Evolutionary conservation across 2,113 vertebrate genomes (phyloP).

Genomic region (Aptenodytes patagonicus): DNA sequence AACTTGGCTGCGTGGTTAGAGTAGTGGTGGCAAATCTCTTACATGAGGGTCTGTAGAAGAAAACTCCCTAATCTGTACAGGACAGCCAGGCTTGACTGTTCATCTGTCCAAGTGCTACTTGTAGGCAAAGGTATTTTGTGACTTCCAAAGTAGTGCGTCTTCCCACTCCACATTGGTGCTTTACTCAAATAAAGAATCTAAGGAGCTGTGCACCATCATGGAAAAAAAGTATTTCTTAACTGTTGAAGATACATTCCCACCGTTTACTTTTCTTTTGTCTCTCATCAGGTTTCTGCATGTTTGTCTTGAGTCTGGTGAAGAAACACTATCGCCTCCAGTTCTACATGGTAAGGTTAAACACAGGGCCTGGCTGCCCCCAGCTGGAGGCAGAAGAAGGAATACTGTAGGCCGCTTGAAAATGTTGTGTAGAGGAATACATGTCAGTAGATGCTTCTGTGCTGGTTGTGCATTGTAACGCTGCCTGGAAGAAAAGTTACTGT

Average conservation of each 20-base stretch:
- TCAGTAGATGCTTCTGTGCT: background rate
- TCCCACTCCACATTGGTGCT: background rate
- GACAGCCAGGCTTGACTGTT: background rate
- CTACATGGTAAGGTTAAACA: conserved; percentile 88
- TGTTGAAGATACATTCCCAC: background rate
- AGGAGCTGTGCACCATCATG: background rate
- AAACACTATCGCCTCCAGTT: conserved; percentile 98
- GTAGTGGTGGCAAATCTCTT: background rate
- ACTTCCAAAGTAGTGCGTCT: background rate
- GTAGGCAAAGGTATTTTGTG: background rate
- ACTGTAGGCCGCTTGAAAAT: background rate
- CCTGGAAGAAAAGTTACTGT: background rate
- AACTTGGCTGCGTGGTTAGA: background rate
- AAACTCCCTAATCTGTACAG: background rate
- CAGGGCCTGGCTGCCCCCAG: background rate
- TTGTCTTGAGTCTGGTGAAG: conserved; percentile 97
- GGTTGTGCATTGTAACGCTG: background rate
- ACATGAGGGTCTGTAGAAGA: background rate
- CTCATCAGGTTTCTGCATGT: conserved; percentile 95
- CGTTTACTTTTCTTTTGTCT: background rate
- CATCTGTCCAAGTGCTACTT: background rate
- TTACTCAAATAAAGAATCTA: background rate
- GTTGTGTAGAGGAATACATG: background rate
- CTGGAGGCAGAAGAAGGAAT: background rate
- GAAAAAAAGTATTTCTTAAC: background rate